A percentile compares a stretch with the other conserved stretches of the same genome.
These are phyloP conservation scores for Eidolon dupreanum DNA, from an alignment of 2,797 vertebrate species.

Conservation along the genomic window DNA sequence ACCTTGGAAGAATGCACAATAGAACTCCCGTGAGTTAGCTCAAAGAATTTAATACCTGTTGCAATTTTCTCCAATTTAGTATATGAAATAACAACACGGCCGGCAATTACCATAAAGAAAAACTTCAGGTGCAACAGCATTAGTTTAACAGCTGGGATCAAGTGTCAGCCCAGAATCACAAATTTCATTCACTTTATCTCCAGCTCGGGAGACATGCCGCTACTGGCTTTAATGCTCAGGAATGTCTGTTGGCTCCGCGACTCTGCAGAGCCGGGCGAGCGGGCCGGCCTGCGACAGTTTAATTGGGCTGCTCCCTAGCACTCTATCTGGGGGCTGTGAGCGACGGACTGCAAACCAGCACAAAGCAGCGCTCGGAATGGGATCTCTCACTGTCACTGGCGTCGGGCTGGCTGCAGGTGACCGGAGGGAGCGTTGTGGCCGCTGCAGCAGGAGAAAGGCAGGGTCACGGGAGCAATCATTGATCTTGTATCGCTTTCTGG, in stretches of 20 bases:
- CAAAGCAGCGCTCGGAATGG: conserved; percentile 75
- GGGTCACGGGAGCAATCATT: conserved; percentile 87
- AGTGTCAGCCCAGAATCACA: conserved; percentile 84
- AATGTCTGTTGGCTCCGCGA: conserved; percentile 88
- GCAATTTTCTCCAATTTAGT: conserved; percentile 86
- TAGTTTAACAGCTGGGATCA: conserved; percentile 84
- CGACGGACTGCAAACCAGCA: conserved; percentile 85
- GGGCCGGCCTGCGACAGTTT: conserved; percentile 87
- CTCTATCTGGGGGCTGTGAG: conserved; percentile 86
- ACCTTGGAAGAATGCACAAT: conserved; percentile 81
- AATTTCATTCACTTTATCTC: conserved; percentile 86
- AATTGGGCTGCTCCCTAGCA: conserved; percentile 88
- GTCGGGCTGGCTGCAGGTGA: conserved; percentile 90
- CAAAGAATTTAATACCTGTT: conserved; percentile 87
- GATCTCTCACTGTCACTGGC: conserved; percentile 86
- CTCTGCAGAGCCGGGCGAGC: conserved; percentile 86
- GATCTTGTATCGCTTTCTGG: conserved; percentile 90
- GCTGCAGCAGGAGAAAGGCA: conserved; percentile 82
- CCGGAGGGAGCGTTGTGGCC: conserved; percentile 80
- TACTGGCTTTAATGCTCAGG: conserved; percentile 84
- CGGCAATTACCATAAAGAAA: conserved; percentile 86
- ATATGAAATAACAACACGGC: conserved; percentile 86
- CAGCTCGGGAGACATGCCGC: conserved; percentile 82
- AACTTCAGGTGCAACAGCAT: conserved; percentile 85
- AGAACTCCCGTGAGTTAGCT: conserved; percentile 83